Percentiles rank a stretch among this genome's conserved stretches.
These are phyloP conservation scores for Ryuthela nishihirai DNA, from an alignment of 2,888 invertebrate genomes.

Conservation along the genomic window DNA sequence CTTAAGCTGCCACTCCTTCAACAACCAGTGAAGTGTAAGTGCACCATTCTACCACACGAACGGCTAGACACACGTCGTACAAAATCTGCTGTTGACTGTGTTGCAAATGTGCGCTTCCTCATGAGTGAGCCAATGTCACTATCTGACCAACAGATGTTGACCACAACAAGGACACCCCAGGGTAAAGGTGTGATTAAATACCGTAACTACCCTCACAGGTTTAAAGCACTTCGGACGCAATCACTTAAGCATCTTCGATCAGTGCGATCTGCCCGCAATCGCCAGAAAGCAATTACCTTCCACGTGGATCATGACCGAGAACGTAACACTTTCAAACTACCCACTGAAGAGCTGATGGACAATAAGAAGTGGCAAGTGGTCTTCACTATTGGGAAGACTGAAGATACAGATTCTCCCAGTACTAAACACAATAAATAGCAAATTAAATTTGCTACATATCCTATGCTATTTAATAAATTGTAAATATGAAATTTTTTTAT, in stretches of 20 bases:
- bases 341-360: slow-evolving; percentile 26
- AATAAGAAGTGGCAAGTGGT: slow-evolving; percentile 29
- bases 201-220: background rate
- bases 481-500: too few relatives aligned
- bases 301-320: slow-evolving; percentile 25
- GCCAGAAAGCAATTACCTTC: slow-evolving; percentile 12
- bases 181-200: slow-evolving; percentile 3
- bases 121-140: slow-evolving; percentile 15
- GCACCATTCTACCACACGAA: slow-evolving; percentile 20
- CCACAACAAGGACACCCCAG: background rate
- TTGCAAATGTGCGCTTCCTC: slow-evolving; percentile 29
- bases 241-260: slow-evolving; percentile 12
- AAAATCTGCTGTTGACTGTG: slow-evolving; percentile 24
- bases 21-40: slow-evolving; percentile 13
- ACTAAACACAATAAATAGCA: too few relatives aligned
- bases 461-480: too few relatives aligned
- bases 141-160: background rate
- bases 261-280: background rate
- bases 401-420: slow-evolving; percentile 3
- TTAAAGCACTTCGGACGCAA: slow-evolving; percentile 20
- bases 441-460: too few relatives aligned
- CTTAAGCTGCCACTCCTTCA: slow-evolving; percentile 23
- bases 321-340: slow-evolving; percentile 28
- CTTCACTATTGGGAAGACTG: slow-evolving; percentile 27
- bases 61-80: slow-evolving; percentile 17